These are phyloP conservation scores for Raphicerus campestris DNA, from an alignment of 2,113 vertebrate genomes.

Conservation along the genomic window DNA sequence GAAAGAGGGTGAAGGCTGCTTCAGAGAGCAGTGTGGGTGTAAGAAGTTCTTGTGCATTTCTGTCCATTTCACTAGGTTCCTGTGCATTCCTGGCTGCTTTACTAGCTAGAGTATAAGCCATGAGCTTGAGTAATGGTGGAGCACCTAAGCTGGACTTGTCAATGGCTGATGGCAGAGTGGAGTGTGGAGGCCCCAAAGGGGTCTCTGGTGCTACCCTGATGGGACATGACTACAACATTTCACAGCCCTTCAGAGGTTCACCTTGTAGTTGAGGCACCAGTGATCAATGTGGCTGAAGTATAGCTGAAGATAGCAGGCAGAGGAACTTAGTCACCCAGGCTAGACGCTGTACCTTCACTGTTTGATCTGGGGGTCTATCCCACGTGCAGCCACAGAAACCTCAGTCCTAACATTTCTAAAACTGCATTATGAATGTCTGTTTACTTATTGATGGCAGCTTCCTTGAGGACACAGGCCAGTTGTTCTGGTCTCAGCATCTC, in stretches of 20 bases:
- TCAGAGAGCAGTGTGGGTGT: not conserved
- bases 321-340: not conserved
- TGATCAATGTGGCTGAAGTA: not conserved
- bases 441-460: not conserved
- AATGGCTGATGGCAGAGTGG: not conserved
- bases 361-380: not conserved
- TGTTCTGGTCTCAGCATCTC: not conserved
- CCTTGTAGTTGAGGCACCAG: not conserved
- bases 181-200: not conserved
- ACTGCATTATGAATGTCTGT: accelerated
- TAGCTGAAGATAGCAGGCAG: not conserved
- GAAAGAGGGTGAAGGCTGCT: not conserved
- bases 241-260: not conserved
- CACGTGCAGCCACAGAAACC: not conserved
- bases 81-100: not conserved
- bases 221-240: not conserved
- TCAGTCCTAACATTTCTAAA: not conserved
- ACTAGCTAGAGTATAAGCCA: not conserved
- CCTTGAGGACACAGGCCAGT: not conserved
- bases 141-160: no score
- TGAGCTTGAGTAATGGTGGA: not conserved
- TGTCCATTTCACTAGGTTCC: not conserved
- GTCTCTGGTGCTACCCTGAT: not conserved
- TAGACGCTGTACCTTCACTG: not conserved
- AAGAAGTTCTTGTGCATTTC: not conserved